These are phyloP conservation scores for Chymomyza caudatula DNA, from an alignment of 2,888 invertebrate species.

Conservation along the genomic window DNA sequence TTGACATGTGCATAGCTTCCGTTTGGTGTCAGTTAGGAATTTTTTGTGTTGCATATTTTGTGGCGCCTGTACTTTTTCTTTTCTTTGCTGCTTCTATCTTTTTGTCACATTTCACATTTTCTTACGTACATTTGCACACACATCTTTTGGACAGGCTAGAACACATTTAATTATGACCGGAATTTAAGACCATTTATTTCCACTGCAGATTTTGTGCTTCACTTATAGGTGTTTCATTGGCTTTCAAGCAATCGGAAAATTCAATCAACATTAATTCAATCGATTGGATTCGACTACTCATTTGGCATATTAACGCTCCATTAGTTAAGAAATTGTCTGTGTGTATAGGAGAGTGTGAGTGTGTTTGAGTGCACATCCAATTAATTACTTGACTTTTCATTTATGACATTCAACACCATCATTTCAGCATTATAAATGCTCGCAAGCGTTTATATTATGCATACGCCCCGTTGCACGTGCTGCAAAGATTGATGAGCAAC, in stretches of 20 bases:
- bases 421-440: not conserved
- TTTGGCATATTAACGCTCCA: slow-evolving; percentile 38
- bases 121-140: slow-evolving; percentile 37
- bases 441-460: slow-evolving; percentile 32
- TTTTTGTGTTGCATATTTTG: slow-evolving; percentile 21
- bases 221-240: slow-evolving; percentile 9
- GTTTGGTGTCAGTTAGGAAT: not conserved
- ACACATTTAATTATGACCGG: slow-evolving; percentile 55
- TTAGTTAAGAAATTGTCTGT: slow-evolving; percentile 41
- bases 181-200: slow-evolving; percentile 30
- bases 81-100: not conserved
- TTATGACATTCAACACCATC: slow-evolving; percentile 14
- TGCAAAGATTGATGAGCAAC: slow-evolving; percentile 51
- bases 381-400: slow-evolving; percentile 40
- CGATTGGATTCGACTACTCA: slow-evolving; percentile 14
- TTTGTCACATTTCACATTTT: slow-evolving; percentile 17
- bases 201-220: slow-evolving; percentile 25
- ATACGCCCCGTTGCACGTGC: slow-evolving; percentile 46
- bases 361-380: slow-evolving; percentile 25
- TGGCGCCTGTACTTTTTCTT: slow-evolving; percentile 17
- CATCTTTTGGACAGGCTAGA: slow-evolving; percentile 11
- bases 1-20: not conserved
- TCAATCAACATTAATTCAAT: slow-evolving; percentile 43
- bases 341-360: not conserved
- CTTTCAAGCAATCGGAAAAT: not conserved